Evolutionary conservation across 2,888 invertebrate species (phyloP), one percentile per base, ranked within the genome.

Genomic region (Sialis lutaria): DNA sequence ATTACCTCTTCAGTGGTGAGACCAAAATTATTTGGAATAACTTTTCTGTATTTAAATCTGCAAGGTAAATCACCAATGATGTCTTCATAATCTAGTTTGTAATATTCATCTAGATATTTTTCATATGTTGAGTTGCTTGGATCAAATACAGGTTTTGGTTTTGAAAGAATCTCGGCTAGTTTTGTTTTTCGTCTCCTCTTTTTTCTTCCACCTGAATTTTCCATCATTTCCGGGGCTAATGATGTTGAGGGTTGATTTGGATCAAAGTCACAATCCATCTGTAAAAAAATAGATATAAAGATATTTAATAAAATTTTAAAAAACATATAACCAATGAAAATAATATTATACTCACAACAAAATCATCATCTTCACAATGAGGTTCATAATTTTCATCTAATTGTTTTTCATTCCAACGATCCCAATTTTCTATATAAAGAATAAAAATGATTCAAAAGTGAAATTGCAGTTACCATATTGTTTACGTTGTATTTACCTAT

Each of bases 11-110:
- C 92, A 42, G 84, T 69, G 5, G 79, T 77, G 30, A 98, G 69
- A 1, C 98, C 98, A 65, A 85, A 98, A 65, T 84, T 81, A 63
- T 96, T 96, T 0, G 92, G 82, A 39, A 80, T 72, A 0, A 88
- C 92, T 61, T 87, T 75, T 32, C 92, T 73, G 60, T 98, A 98
- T 59, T 90, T 92, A 65, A 95, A 98, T 54, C 88, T 72, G 50
- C 92, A 93, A 0, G 91, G 91, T 54, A 85, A 64, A 59, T 95
- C 92, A 0, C 82, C 95, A 44, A 97, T 82, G 45, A 96, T 77
- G 64, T 98, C 97, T 60, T 97, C 97, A 62, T 87, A 97, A 64
- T 96, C 91, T 60, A 96, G 69, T 57, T 84, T 79, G 60, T 96
- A 96, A 63, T 95, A 96, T 63, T 96, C 93, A 57, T 96, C 90